Conservation (phyloP, 2,888 invertebrate genomes). For the Scrobipalpa costella region DNA sequence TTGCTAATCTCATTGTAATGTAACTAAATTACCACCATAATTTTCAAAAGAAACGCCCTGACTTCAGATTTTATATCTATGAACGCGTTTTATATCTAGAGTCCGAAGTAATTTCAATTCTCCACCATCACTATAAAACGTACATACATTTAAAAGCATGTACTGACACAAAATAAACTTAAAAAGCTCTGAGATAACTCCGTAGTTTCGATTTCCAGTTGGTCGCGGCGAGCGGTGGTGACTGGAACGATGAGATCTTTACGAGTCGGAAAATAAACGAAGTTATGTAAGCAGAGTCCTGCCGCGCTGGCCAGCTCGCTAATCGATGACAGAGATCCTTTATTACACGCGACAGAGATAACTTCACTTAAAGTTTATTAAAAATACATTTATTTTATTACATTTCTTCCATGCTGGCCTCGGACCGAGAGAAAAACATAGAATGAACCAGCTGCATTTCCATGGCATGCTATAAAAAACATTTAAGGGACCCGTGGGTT, state of each 20-base stretch:
- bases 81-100: background rate
- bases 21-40: background rate
- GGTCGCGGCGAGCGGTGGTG: background rate
- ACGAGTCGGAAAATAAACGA: conserved; percentile 36
- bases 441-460: no score
- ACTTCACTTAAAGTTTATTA: no score
- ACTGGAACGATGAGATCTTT: conserved; percentile 32
- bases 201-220: conserved; percentile 15
- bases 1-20: background rate
- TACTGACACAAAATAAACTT: background rate
- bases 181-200: background rate
- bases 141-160: no score
- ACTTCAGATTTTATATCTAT: no score
- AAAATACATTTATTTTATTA: no score
- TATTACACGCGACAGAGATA: conserved; percentile 23
- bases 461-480: no score
- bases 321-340: conserved; percentile 28
- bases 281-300: conserved; percentile 35
- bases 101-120: background rate
- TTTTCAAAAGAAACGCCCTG: no score
- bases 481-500: no score
- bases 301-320: conserved; percentile 15
- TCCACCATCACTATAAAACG: background rate
- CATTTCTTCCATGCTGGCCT: no score
- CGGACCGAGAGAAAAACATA: no score